A percentile compares a stretch with the other conserved stretches of the same genome.
phyloP scores from a whole-genome alignment of 2,888 invertebrate genomes.

The Pachydiplax longipennis region DNA sequence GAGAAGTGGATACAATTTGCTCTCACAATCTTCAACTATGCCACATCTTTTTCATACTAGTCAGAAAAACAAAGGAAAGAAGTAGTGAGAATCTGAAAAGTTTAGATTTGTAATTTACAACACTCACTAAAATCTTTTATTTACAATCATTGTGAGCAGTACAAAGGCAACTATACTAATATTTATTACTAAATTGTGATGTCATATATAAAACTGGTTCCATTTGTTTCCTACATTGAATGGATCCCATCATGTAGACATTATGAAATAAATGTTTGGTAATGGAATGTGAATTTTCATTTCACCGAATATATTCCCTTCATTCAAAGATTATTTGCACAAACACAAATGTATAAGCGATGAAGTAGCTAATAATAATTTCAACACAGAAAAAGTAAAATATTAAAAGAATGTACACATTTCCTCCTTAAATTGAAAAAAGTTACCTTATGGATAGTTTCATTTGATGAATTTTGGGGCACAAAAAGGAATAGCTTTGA shows the following conservation, averaged over 20 bases:
- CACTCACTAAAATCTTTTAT: background rate
- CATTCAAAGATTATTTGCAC: too few relatives aligned
- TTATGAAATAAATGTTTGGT: slow-evolving; percentile 32
- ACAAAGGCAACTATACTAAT: background rate
- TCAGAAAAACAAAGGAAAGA: slow-evolving; percentile 14
- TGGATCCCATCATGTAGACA: background rate
- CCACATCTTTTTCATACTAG: slow-evolving; percentile 33
- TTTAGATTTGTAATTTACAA: slow-evolving; percentile 14
- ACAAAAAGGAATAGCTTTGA: too few relatives aligned
- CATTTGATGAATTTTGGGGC: too few relatives aligned
- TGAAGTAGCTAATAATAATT: too few relatives aligned
- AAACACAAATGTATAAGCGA: too few relatives aligned
- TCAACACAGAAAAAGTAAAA: too few relatives aligned
- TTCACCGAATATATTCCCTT: background rate
- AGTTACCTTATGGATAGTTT: too few relatives aligned
- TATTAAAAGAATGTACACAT: too few relatives aligned
- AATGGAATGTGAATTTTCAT: background rate
- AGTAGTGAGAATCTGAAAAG: slow-evolving; percentile 7
- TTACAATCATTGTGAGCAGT: slow-evolving; percentile 9
- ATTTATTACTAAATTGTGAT: slow-evolving; percentile 24
- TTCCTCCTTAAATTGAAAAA: too few relatives aligned
- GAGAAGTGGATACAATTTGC: background rate
- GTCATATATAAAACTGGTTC: background rate
- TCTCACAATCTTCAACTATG: slow-evolving; percentile 16
- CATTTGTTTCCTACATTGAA: background rate